phyloP scores from a whole-genome alignment of 2,888 invertebrate genomes.

The Eustalomyia histrio region DNA sequence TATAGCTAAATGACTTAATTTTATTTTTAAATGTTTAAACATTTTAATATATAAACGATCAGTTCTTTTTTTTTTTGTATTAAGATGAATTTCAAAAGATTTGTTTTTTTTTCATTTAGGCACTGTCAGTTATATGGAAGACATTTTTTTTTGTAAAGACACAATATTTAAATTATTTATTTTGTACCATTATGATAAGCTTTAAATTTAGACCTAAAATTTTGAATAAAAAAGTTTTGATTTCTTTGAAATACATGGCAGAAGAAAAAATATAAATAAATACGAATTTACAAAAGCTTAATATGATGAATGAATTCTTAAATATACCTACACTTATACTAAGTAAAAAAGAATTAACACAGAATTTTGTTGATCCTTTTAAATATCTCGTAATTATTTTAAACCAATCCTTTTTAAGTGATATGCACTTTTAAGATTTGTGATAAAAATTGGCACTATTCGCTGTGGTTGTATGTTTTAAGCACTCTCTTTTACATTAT shows the following conservation, averaged over 20 bases:
- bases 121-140: slow-evolving; percentile 50
- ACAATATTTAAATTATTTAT: slow-evolving; percentile 4
- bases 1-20: slow-evolving; percentile 60
- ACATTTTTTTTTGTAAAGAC: slow-evolving; percentile 29
- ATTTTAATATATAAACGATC: slow-evolving; percentile 50
- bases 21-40: slow-evolving; percentile 37
- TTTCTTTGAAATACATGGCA: slow-evolving; percentile 43
- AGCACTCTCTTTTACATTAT: neutral
- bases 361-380: slow-evolving; percentile 58
- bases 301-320: slow-evolving; percentile 20
- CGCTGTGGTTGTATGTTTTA: neutral
- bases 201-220: slow-evolving; percentile 21
- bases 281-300: slow-evolving; percentile 32
- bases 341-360: slow-evolving; percentile 58
- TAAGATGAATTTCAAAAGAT: slow-evolving; percentile 22
- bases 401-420: neutral
- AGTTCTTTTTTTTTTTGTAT: slow-evolving; percentile 52
- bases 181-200: slow-evolving; percentile 10
- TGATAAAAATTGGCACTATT: neutral
- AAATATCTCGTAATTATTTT: neutral
- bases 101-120: slow-evolving; percentile 40
- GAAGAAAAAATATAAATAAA: slow-evolving; percentile 7
- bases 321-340: slow-evolving; percentile 45
- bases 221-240: slow-evolving; percentile 16
- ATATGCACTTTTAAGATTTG: neutral